Conservation (phyloP, 2,797 vertebrate species). For the Rhynchotus rufescens region DNA sequence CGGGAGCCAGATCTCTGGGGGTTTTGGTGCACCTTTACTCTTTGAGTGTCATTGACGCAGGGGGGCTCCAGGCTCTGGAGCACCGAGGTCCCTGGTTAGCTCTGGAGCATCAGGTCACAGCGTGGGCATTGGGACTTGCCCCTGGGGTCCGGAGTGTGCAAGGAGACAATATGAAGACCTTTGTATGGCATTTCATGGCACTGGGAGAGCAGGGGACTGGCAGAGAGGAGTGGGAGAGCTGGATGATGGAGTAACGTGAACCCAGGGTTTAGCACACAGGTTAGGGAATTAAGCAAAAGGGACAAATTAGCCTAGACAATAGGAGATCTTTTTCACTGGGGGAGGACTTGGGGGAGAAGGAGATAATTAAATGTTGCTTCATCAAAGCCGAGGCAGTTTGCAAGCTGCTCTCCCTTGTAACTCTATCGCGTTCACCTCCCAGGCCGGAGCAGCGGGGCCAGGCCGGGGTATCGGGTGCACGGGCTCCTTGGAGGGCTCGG, state of each 20-base stretch:
- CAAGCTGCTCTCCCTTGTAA: slow-evolving; percentile 93
- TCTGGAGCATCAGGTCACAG: background rate
- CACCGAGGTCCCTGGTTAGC: background rate
- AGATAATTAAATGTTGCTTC: slow-evolving; percentile 90
- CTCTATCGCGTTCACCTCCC: slow-evolving; percentile 88
- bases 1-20: background rate
- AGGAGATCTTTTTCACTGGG: slow-evolving; percentile 86
- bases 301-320: slow-evolving; percentile 89
- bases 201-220: background rate
- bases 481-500: slow-evolving; percentile 46
- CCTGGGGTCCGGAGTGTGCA: background rate
- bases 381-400: slow-evolving; percentile 91
- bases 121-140: background rate
- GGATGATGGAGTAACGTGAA: slow-evolving; percentile 77
- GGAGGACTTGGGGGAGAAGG: slow-evolving; percentile 57
- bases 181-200: background rate
- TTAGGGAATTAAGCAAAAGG: slow-evolving; percentile 84
- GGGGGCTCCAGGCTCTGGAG: background rate
- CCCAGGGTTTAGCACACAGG: slow-evolving; percentile 78
- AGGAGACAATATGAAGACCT: background rate
- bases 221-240: background rate
- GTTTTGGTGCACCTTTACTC: background rate
- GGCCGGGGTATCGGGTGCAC: slow-evolving; percentile 83
- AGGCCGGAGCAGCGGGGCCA: slow-evolving; percentile 79
- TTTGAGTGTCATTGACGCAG: background rate